A percentile compares a stretch with the other conserved stretches of the same genome.
phyloP scores from a whole-genome alignment of 2,888 invertebrate genomes.

The Spisula subtruncata region DNA sequence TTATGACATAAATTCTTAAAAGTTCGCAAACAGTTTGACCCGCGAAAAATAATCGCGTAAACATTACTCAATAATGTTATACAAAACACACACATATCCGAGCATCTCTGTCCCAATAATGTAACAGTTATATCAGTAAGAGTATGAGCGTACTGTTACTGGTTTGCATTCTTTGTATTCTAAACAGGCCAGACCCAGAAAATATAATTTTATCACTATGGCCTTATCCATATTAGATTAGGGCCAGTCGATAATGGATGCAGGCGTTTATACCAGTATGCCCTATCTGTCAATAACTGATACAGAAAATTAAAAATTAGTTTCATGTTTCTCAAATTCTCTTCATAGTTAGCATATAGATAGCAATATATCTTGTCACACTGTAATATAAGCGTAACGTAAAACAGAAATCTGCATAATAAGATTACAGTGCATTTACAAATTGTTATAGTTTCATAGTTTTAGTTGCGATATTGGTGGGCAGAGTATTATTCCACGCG shows the following conservation, averaged over 20 bases:
- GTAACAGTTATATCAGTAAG: too few relatives aligned
- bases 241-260: neutral
- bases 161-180: too few relatives aligned
- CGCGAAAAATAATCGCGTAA: too few relatives aligned
- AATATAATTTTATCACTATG: neutral
- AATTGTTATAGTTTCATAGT: neutral
- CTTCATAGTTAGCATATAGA: neutral
- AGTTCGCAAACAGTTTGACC: too few relatives aligned
- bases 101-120: too few relatives aligned
- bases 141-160: too few relatives aligned
- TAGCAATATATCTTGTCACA: neutral
- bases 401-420: neutral
- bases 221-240: constrained; percentile 3
- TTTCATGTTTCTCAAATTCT: neutral
- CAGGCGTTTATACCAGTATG: neutral
- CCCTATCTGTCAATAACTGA: constrained; percentile 6
- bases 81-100: too few relatives aligned
- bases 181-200: too few relatives aligned
- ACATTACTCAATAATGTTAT: too few relatives aligned
- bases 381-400: neutral
- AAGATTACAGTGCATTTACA: neutral
- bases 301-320: constrained; percentile 7
- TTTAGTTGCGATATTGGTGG: neutral
- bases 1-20: too few relatives aligned
- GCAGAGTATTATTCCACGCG: too few relatives aligned